Percentiles rank a stretch among this genome's conserved stretches.
Evolutionary conservation across 2,888 invertebrate genomes (phyloP).

Genomic region (Macaria liturata): DNA sequence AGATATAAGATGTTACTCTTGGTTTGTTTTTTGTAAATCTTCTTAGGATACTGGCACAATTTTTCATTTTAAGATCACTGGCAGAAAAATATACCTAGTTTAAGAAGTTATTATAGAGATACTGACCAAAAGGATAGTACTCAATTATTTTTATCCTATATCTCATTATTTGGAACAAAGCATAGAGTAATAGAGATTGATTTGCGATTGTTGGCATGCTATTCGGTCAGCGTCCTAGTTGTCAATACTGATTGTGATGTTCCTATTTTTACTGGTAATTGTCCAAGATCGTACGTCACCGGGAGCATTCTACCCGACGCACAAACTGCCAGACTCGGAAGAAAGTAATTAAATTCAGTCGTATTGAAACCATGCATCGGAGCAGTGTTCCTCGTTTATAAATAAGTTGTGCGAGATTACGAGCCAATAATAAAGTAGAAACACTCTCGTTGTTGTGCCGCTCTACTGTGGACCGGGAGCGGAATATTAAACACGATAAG

Average conservation of each 20-base stretch:
- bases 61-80: too few relatives aligned
- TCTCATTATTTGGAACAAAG: too few relatives aligned
- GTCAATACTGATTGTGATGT: slow-evolving; percentile 68
- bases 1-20: slow-evolving; percentile 23
- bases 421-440: slow-evolving; percentile 55
- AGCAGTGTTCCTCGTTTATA: slow-evolving; percentile 65
- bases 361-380: slow-evolving; percentile 60
- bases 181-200: slow-evolving; percentile 17
- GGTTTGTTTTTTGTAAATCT: too few relatives aligned
- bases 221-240: slow-evolving; percentile 74
- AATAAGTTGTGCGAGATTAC: slow-evolving; percentile 58
- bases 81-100: too few relatives aligned
- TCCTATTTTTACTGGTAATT: slow-evolving; percentile 78
- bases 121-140: too few relatives aligned
- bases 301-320: slow-evolving; percentile 50
- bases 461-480: slow-evolving; percentile 32
- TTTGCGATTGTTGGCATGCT: slow-evolving; percentile 65
- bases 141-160: too few relatives aligned
- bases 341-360: slow-evolving; percentile 75
- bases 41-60: too few relatives aligned
- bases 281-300: slow-evolving; percentile 73
- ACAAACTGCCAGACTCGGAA: slow-evolving; percentile 57
- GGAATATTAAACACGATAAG: slow-evolving; percentile 1
- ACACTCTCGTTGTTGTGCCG: slow-evolving; percentile 47
- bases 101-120: too few relatives aligned